These are phyloP conservation scores for Drosophila antonietae DNA, from an alignment of 2,888 invertebrate species.

Conservation along the genomic window DNA sequence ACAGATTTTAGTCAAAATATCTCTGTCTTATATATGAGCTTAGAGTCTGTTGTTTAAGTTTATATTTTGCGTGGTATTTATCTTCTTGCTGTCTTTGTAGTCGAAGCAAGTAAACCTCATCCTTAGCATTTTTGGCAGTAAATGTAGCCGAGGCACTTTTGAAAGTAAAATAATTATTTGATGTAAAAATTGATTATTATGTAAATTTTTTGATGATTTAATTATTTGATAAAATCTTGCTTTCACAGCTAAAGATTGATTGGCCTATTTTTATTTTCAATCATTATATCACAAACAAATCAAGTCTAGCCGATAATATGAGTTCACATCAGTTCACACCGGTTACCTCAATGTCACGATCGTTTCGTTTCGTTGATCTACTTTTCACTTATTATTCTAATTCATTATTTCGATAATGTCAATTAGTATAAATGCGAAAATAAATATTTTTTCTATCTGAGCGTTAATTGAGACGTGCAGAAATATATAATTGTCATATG, in stretches of 20 bases:
- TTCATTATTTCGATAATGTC: not conserved
- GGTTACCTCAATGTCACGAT: not conserved
- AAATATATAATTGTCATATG: slow-evolving; percentile 56
- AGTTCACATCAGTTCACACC: not conserved
- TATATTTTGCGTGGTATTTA: not conserved
- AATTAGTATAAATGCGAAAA: slow-evolving; percentile 14
- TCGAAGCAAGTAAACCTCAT: not conserved
- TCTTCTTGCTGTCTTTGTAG: not conserved
- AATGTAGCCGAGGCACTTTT: no score
- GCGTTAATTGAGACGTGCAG: slow-evolving; percentile 16
- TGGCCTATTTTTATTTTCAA: no score
- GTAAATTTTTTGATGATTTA: no score
- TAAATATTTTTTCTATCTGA: slow-evolving; percentile 1
- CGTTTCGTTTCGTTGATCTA: not conserved
- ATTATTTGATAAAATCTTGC: no score
- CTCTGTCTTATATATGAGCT: not conserved
- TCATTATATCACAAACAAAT: no score
- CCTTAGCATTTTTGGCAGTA: not conserved
- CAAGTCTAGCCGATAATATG: not conserved
- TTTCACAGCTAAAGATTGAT: no score
- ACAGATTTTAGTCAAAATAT: not conserved
- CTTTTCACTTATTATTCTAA: not conserved
- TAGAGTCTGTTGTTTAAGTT: not conserved
- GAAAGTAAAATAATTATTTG: no score
- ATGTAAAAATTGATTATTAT: no score